Percentiles rank a stretch among this genome's conserved stretches.
Conservation (phyloP, 2,797 vertebrate genomes). For the Ateles fusciceps region DNA sequence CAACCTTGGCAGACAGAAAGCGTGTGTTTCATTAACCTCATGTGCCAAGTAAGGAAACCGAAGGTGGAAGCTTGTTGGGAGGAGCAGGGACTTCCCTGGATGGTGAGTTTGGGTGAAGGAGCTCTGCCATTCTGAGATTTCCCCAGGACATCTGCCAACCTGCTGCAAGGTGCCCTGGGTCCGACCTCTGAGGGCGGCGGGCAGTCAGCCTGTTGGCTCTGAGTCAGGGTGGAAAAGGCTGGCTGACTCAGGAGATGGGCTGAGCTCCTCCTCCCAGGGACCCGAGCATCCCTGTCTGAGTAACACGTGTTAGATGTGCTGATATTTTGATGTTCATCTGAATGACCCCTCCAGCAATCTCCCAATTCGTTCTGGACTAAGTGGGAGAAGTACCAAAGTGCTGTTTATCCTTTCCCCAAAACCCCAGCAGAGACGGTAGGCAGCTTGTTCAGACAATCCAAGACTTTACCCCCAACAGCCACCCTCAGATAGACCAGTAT, state of each 20-base stretch:
- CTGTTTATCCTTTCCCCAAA: not conserved
- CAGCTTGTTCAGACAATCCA: not conserved
- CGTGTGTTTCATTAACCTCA: not conserved
- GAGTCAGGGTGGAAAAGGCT: not conserved
- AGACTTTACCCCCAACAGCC: not conserved
- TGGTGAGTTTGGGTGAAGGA: not conserved
- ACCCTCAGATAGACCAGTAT: not conserved
- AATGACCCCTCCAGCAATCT: not conserved
- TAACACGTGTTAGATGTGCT: not conserved
- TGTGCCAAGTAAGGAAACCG: not conserved
- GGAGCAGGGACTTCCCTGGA: not conserved
- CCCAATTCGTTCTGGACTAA: not conserved
- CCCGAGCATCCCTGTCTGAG: not conserved
- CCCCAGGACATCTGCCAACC: not conserved
- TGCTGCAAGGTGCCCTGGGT: rapidly evolving
- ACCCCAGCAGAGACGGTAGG: not conserved
- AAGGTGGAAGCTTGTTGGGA: not conserved
- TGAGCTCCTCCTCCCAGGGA: not conserved
- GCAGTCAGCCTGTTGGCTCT: no score
- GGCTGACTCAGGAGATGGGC: not conserved
- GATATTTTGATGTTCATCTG: not conserved
- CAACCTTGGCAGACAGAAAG: not conserved
- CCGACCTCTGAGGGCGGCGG: no score
- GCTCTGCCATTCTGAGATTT: not conserved
- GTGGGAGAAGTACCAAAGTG: not conserved